Evolutionary conservation across 1,140 invertebrate genomes (phyloP), one percentile per base, ranked within the genome.

Genomic region (Pseudomyrmex gracilis): DNA sequence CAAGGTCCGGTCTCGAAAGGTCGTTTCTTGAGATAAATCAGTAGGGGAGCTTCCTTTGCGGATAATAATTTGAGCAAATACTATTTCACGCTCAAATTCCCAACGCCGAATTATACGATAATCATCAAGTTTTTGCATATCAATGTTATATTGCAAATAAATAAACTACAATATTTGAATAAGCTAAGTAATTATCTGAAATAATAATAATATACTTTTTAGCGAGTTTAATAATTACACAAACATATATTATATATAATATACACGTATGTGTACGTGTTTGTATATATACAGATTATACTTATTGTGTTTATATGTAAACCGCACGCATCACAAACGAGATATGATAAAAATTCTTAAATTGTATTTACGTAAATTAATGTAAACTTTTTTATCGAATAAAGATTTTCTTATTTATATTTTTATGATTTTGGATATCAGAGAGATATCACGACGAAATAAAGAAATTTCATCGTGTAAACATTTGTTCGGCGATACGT

Each of bases 11-110:
- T 58, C 74, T 34, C 85, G 24, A 66, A 80, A 87, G 60, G 70
- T 68, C 80, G 60, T 87, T 78, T 45, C 61, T 13, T n/a, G 15
- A 49, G 73, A 87, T 84, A 74, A 87, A 83, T 85, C 78, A 66
- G 64, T 24, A 61, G 61, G 45, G 63, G 34, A 49, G 51, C 58
- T 77, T 76, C 51, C 45, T 70, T 20, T n/a, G 17, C 20, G n/a
- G 66, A 80, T 58, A 45, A 80, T 80, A 80, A 80, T 66, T 80
- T 71, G 5, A 43, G 53, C 76, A 66, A 80, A 80, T 71, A 80
- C 53, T 58, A 80, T 80, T 80, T 80, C 66, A 80, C 76, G 51
- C 76, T 80, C 55, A 71, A 71, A 70, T 71, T 71, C 45, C 12
- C 22, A 15, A 12, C 53, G 12, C 13, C 51, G 45, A 71, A 71